Evolutionary conservation across 2,797 vertebrate genomes (phyloP).

Genomic region (Scolopax rusticola): DNA sequence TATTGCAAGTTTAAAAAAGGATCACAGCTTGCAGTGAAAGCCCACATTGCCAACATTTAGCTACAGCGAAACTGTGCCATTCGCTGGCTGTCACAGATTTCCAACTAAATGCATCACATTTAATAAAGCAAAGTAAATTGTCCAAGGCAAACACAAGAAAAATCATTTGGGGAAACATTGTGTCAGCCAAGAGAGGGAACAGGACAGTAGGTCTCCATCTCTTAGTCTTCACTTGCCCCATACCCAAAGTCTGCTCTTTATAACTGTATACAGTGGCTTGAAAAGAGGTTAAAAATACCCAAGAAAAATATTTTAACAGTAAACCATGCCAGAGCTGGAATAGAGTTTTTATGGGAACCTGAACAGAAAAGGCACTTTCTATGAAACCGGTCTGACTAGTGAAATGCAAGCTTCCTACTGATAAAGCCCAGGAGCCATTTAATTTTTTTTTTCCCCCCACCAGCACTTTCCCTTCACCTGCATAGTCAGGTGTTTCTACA

Average conservation of each 20-base stretch:
- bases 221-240: background rate
- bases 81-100: background rate
- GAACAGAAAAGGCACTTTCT: background rate
- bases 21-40: constrained; percentile 4
- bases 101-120: background rate
- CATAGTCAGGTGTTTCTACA: background rate
- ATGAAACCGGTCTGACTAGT: background rate
- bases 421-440: background rate
- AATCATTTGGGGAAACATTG: background rate
- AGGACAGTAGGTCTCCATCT: background rate
- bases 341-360: background rate
- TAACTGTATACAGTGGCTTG: background rate
- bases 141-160: background rate
- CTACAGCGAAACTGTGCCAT: background rate
- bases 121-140: background rate
- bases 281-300: background rate
- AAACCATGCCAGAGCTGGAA: background rate
- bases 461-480: background rate
- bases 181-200: background rate
- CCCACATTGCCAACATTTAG: background rate
- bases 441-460: background rate
- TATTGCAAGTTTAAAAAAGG: background rate
- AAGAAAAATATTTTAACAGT: background rate
- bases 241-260: background rate
- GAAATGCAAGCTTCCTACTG: background rate